phyloP scores from a whole-genome alignment of 2,113 vertebrate species.

The Haemorhous mexicanus region DNA sequence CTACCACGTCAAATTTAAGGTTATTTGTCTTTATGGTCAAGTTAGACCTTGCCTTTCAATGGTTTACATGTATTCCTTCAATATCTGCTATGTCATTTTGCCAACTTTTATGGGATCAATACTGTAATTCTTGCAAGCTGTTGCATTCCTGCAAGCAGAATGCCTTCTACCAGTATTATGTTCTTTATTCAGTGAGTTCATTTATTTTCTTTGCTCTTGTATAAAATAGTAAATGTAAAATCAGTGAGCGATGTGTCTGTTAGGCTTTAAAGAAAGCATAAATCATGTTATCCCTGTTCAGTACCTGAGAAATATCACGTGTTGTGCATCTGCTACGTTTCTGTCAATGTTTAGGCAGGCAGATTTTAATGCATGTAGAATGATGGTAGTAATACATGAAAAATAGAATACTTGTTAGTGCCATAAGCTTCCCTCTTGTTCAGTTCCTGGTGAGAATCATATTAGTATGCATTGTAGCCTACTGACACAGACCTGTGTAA shows the following conservation, averaged over 20 bases:
- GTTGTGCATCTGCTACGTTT: rapidly evolving
- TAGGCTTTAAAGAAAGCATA: background rate
- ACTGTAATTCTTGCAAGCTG: background rate
- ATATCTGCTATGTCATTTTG: background rate
- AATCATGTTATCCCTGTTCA: background rate
- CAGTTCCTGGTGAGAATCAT: background rate
- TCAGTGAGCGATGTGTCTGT: background rate
- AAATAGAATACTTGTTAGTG: background rate
- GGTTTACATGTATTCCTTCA: background rate
- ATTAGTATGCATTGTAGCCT: background rate
- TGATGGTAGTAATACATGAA: background rate
- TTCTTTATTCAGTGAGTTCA: background rate
- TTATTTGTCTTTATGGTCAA: background rate
- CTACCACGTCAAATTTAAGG: background rate
- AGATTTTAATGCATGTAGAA: background rate
- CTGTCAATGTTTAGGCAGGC: background rate
- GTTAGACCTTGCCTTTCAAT: background rate
- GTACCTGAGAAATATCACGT: background rate
- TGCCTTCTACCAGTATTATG: background rate
- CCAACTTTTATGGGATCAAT: background rate
- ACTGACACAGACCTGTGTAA: background rate
- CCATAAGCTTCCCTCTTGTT: background rate
- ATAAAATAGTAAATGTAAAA: background rate
- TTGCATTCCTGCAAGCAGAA: background rate
- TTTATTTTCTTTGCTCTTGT: background rate